These are phyloP conservation scores for Atrina japonica DNA, from an alignment of 2,888 invertebrate species.

Conservation along the genomic window DNA sequence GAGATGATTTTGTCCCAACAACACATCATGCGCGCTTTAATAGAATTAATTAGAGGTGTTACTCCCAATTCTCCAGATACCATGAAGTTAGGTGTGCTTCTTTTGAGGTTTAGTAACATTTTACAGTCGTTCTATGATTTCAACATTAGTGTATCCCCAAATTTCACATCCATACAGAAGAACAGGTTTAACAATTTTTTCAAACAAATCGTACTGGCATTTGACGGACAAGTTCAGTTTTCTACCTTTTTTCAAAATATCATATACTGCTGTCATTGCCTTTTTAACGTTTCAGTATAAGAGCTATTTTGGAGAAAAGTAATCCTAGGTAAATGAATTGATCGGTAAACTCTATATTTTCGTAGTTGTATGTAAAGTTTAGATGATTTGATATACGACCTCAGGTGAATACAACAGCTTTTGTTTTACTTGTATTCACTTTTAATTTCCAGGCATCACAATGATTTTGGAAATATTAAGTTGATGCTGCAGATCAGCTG, in stretches of 20 bases:
- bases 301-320: background rate
- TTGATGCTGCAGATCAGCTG: slow-evolving; percentile 5
- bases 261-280: slow-evolving; percentile 2
- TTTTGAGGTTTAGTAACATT: too few relatives aligned
- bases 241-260: slow-evolving; percentile 1
- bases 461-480: slow-evolving; percentile 3
- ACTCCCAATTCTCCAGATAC: too few relatives aligned
- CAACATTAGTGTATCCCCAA: too few relatives aligned
- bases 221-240: too few relatives aligned
- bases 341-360: background rate
- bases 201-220: too few relatives aligned
- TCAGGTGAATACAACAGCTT: background rate
- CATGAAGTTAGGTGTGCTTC: too few relatives aligned
- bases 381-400: slow-evolving; percentile 4
- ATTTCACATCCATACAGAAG: too few relatives aligned
- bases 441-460: slow-evolving; percentile 8
- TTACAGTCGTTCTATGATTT: too few relatives aligned
- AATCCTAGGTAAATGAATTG: slow-evolving; percentile 7
- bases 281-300: background rate
- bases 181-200: too few relatives aligned
- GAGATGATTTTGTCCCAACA: too few relatives aligned
- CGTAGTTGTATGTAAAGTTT: background rate
- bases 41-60: too few relatives aligned
- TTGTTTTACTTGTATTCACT: slow-evolving; percentile 8
- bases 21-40: too few relatives aligned